phyloP scores from a whole-genome alignment of 1,140 invertebrate species.

The Rhynchophorus ferrugineus region DNA sequence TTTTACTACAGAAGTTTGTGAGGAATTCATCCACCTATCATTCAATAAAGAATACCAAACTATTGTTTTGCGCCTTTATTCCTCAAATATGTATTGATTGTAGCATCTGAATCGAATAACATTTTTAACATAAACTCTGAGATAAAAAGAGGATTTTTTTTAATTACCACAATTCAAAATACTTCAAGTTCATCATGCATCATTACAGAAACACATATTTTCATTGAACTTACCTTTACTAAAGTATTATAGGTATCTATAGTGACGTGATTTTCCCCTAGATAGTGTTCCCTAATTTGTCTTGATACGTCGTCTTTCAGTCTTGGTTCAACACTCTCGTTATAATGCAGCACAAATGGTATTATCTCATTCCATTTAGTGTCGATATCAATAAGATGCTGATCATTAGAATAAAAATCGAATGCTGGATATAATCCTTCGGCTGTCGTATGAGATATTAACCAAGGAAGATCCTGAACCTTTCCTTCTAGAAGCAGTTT shows the following conservation, averaged over 20 bases:
- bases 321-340: conserved; percentile 22
- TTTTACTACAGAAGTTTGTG: no score
- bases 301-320: conserved; percentile 20
- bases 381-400: conserved; percentile 26
- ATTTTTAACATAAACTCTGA: no score
- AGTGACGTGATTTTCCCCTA: conserved; percentile 20
- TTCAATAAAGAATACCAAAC: no score
- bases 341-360: conserved; percentile 32
- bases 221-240: conserved; percentile 22
- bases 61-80: no score
- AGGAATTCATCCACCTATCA: no score
- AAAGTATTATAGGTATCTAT: conserved; percentile 23
- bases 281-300: conserved; percentile 31
- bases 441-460: conserved; percentile 35
- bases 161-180: no score
- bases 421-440: conserved; percentile 41
- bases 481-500: conserved; percentile 42
- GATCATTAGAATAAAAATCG: conserved; percentile 30
- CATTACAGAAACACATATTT: no score
- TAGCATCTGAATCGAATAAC: no score
- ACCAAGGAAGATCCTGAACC: conserved; percentile 39
- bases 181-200: no score
- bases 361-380: conserved; percentile 30
- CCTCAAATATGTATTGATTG: no score
- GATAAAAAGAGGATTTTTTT: no score